Percentiles rank a stretch among this genome's conserved stretches.
These are phyloP conservation scores for Eulithis testata DNA, from an alignment of 2,888 invertebrate genomes.

Conservation along the genomic window DNA sequence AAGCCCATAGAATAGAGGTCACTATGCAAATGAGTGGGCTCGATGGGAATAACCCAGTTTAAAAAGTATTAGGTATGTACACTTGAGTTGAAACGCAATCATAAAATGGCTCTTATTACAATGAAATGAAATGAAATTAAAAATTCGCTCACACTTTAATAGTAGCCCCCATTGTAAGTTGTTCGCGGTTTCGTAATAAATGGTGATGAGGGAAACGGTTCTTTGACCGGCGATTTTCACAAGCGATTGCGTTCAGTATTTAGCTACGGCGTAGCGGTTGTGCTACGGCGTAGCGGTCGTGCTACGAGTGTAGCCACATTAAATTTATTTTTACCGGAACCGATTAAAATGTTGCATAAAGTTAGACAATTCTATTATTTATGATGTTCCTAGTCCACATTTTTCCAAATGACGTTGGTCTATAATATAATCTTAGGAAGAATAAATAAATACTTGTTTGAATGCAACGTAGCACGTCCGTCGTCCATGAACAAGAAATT, in stretches of 20 bases:
- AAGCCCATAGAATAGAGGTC: too few relatives aligned
- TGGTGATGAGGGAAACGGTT: conserved; percentile 41
- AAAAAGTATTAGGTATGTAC: too few relatives aligned
- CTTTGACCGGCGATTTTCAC: conserved; percentile 39
- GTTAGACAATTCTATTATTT: neutral
- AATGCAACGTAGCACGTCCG: too few relatives aligned
- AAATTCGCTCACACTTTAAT: conserved; percentile 20
- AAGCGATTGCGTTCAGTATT: conserved; percentile 29
- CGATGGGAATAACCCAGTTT: too few relatives aligned
- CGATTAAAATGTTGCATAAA: neutral
- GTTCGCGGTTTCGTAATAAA: conserved; percentile 43
- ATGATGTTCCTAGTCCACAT: neutral
- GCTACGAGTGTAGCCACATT: conserved; percentile 25
- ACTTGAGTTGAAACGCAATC: too few relatives aligned
- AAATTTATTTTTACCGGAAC: neutral
- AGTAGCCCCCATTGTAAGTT: conserved; percentile 37
- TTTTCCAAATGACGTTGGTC: too few relatives aligned
- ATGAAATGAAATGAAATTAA: too few relatives aligned
- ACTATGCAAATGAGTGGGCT: too few relatives aligned
- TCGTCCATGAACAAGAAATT: too few relatives aligned
- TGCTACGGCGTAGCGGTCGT: conserved; percentile 30
- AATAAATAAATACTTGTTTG: too few relatives aligned
- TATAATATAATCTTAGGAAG: too few relatives aligned
- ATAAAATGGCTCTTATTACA: too few relatives aligned
- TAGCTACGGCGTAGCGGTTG: conserved; percentile 28